These are phyloP conservation scores for Pachydiplax longipennis DNA, from an alignment of 2,888 invertebrate genomes.

Conservation along the genomic window DNA sequence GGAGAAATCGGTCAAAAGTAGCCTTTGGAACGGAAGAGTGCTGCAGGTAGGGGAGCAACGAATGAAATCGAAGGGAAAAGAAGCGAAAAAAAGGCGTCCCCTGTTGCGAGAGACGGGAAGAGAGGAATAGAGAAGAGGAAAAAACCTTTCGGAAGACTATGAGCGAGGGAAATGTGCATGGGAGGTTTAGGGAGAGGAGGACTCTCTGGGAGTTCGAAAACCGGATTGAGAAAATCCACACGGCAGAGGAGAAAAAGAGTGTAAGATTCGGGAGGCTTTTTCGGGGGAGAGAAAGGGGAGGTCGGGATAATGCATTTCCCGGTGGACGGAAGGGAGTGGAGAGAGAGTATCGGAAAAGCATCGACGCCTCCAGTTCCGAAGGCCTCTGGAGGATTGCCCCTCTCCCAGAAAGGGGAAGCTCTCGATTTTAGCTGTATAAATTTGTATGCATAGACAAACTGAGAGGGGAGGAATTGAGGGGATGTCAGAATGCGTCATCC, in stretches of 20 bases:
- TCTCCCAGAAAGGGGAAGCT: background rate
- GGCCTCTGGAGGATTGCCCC: background rate
- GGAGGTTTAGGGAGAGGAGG: background rate
- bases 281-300: background rate
- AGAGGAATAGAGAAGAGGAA: background rate
- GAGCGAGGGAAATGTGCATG: background rate
- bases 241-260: background rate
- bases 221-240: background rate
- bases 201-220: background rate
- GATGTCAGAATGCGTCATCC: constrained; percentile 12
- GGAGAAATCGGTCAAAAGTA: background rate
- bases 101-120: background rate
- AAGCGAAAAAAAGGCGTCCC: background rate
- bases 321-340: constrained; percentile 18
- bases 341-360: constrained; percentile 31
- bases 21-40: too few species aligned
- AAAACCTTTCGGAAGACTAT: background rate
- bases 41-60: too few species aligned
- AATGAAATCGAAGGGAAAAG: background rate
- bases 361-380: constrained; percentile 29
- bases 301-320: constrained; percentile 18
- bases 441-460: constrained; percentile 31
- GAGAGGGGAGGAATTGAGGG: background rate
- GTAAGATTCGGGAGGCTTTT: background rate
- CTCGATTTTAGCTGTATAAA: constrained; percentile 22